phyloP scores from a whole-genome alignment of 2,113 vertebrate species.

The Hemiprocne comata region DNA sequence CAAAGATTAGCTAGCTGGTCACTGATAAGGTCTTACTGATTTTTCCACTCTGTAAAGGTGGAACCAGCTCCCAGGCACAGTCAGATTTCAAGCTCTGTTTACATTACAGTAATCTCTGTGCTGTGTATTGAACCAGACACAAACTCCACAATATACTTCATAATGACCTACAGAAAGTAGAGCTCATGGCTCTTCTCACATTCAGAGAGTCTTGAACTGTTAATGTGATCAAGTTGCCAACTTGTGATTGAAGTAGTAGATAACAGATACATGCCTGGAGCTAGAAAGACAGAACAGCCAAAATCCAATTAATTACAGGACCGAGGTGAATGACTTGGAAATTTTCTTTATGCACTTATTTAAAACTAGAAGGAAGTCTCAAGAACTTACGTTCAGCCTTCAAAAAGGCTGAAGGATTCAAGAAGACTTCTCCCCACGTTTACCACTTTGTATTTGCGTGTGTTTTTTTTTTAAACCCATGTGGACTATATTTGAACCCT shows the following conservation, averaged over 20 bases:
- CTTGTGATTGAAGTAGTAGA: not conserved
- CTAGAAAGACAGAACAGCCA: not conserved
- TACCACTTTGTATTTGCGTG: not conserved
- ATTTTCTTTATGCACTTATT: fast-evolving
- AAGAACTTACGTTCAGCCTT: not conserved
- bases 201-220: not conserved
- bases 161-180: not conserved
- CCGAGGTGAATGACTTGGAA: not conserved
- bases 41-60: constrained; percentile 30
- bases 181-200: not conserved
- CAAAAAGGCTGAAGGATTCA: not conserved
- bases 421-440: not conserved
- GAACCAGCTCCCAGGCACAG: constrained; percentile 32
- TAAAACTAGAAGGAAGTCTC: not conserved
- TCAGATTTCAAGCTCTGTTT: constrained; percentile 7
- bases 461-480: not conserved
- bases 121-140: constrained; percentile 39
- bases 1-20: not conserved
- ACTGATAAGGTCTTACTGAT: not conserved
- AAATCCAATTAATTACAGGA: not conserved
- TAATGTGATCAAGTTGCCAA: not conserved
- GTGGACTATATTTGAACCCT: not conserved
- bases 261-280: not conserved
- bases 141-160: not conserved
- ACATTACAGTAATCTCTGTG: constrained; percentile 27